These are phyloP conservation scores for Paralvinella palmiformis DNA, from an alignment of 1,140 invertebrate species.

Conservation along the genomic window DNA sequence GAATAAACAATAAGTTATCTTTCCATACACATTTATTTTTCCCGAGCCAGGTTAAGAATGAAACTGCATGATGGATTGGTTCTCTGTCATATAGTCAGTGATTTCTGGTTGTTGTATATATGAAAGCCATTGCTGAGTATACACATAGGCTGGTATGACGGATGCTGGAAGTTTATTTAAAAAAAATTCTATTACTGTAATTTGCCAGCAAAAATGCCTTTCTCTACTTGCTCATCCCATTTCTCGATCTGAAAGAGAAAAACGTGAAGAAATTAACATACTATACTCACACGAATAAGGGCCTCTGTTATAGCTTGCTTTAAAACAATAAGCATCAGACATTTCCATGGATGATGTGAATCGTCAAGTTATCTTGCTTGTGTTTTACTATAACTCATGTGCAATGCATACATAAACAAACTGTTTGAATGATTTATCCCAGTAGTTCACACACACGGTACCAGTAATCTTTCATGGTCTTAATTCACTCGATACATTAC, in stretches of 20 bases:
- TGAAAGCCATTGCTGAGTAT: neutral
- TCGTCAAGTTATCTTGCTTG: neutral
- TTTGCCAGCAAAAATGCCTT: constrained; percentile 72
- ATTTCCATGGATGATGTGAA: too few species aligned
- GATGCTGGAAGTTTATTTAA: neutral
- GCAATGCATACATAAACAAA: too few species aligned
- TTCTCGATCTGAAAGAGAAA: constrained; percentile 61
- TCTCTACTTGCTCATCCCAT: constrained; percentile 79
- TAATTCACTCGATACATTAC: too few species aligned
- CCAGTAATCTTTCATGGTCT: too few species aligned
- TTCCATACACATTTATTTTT: neutral
- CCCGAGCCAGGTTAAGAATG: neutral
- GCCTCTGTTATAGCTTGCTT: neutral
- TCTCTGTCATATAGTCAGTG: neutral
- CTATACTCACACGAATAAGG: neutral
- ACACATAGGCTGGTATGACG: neutral
- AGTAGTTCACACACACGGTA: too few species aligned
- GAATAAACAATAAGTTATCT: too few species aligned
- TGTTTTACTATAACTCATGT: neutral
- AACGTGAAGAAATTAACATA: constrained; percentile 2
- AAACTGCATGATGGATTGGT: neutral
- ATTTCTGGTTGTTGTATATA: neutral
- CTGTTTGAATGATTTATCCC: too few species aligned
- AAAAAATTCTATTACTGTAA: constrained; percentile 39
- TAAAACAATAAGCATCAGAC: neutral